phyloP scores from a whole-genome alignment of 2,797 vertebrate genomes.

The Myiotriccus ornatus region DNA sequence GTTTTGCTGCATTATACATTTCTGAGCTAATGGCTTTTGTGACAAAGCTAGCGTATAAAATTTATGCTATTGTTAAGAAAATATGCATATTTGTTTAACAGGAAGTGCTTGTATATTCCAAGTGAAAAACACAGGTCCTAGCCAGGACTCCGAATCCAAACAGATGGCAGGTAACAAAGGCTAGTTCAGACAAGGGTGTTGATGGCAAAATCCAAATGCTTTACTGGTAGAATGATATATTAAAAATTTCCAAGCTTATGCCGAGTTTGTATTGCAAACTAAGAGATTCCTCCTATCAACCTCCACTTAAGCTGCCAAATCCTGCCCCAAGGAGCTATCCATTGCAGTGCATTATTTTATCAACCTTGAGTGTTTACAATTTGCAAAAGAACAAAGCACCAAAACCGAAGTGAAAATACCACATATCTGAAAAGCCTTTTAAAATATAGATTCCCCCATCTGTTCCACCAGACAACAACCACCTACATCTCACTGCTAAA shows the following conservation, averaged over 20 bases:
- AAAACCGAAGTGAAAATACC: background rate
- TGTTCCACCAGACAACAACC: background rate
- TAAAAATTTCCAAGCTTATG: background rate
- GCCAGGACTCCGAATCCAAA: background rate
- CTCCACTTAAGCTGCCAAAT: background rate
- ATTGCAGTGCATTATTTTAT: background rate
- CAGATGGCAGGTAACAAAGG: constrained; percentile 18
- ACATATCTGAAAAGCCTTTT: background rate
- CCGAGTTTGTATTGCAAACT: background rate
- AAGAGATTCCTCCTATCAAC: background rate
- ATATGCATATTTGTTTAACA: background rate
- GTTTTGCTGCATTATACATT: background rate
- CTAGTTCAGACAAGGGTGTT: background rate
- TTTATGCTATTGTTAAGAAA: background rate
- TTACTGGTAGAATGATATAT: background rate
- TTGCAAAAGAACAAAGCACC: background rate
- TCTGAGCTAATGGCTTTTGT: background rate
- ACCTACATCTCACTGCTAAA: background rate
- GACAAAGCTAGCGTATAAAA: background rate
- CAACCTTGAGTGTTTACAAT: background rate
- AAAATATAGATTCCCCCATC: background rate
- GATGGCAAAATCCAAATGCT: background rate
- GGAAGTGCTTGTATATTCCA: background rate
- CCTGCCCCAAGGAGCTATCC: background rate
- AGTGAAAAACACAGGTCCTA: background rate